Percentiles rank a stretch among this genome's conserved stretches.
Evolutionary conservation across 2,888 invertebrate species (phyloP).

Genomic region (Agrochola circellaris): DNA sequence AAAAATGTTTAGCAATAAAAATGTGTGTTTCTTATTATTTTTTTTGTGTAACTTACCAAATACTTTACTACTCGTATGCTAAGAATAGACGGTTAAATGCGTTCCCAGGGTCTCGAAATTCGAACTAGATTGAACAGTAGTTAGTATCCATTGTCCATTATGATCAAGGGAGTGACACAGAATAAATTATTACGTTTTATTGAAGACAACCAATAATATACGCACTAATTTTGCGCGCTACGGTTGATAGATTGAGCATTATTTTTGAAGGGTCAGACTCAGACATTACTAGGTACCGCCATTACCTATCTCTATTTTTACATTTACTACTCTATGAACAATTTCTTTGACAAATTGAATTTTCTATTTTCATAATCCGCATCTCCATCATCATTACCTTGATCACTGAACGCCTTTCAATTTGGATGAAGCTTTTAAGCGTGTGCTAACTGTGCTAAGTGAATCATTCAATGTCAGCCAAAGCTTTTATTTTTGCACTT

Average conservation of each 20-base stretch:
- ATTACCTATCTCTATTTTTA: too few species aligned
- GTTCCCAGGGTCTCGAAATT: not conserved
- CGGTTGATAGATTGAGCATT: not conserved
- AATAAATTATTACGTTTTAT: not conserved
- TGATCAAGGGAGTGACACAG: not conserved
- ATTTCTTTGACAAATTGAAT: not conserved
- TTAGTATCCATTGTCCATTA: too few species aligned
- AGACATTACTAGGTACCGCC: too few species aligned
- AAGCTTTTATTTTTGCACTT: not conserved
- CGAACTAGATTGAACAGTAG: too few species aligned
- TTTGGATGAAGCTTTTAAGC: not conserved
- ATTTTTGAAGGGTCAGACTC: too few species aligned
- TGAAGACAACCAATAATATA: not conserved
- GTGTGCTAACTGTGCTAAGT: too few species aligned
- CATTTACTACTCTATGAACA: not conserved
- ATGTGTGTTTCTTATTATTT: conserved; percentile 16
- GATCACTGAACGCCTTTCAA: not conserved
- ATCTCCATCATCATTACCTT: not conserved
- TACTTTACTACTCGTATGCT: not conserved
- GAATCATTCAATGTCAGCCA: not conserved
- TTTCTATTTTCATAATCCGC: not conserved
- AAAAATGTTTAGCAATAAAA: not conserved
- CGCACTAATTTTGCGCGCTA: not conserved
- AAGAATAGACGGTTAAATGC: not conserved
- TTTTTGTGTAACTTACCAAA: not conserved